Evolutionary conservation across 2,113 vertebrate species (phyloP).

Genomic region (Spilogale gracilis): DNA sequence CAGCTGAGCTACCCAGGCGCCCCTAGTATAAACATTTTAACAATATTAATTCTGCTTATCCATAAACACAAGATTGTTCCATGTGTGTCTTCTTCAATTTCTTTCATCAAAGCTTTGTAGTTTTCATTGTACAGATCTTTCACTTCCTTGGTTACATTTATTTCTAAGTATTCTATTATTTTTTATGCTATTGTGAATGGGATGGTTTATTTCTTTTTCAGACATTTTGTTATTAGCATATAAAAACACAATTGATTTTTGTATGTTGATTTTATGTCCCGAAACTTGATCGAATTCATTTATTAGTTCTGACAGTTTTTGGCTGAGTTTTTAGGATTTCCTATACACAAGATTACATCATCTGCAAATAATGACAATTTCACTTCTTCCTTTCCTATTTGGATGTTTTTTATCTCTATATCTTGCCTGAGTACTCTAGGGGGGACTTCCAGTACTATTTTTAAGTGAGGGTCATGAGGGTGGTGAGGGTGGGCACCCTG

Average conservation of each 20-base stretch:
- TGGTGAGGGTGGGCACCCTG: neutral
- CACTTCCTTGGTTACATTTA: neutral
- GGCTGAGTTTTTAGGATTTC: neutral
- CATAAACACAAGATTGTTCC: neutral
- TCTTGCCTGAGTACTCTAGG: neutral
- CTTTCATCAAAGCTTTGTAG: neutral
- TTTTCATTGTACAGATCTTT: neutral
- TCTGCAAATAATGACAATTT: neutral
- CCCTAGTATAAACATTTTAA: neutral
- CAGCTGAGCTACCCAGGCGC: too few species aligned
- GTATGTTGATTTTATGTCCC: neutral
- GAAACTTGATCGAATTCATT: neutral
- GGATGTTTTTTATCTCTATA: neutral
- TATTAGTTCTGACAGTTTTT: neutral
- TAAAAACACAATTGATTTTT: neutral
- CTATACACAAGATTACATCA: neutral
- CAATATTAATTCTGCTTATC: neutral
- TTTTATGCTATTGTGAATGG: neutral
- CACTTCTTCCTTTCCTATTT: neutral
- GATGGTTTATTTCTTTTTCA: neutral
- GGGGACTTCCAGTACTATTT: neutral
- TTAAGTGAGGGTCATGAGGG: neutral
- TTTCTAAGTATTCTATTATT: neutral
- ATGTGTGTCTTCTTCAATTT: neutral
- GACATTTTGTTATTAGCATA: neutral